Evolutionary conservation across 2,113 vertebrate genomes (phyloP).

Genomic region (Callorhinus ursinus): DNA sequence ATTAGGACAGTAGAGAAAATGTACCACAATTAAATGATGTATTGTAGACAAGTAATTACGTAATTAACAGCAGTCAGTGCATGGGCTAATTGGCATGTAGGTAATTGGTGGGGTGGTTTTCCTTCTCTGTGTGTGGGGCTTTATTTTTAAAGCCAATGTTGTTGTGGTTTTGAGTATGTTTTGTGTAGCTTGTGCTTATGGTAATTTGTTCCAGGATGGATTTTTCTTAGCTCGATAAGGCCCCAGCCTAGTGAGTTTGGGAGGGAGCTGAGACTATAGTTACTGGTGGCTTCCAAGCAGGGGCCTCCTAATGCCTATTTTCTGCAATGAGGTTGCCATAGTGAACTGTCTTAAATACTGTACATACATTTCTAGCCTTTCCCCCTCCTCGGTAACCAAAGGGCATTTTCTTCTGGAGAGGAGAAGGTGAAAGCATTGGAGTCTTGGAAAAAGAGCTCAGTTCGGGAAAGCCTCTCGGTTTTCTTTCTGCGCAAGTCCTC

Average conservation of each 20-base stretch:
- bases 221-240: constrained; percentile 34
- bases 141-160: constrained; percentile 69
- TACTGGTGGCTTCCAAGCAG: constrained; percentile 56
- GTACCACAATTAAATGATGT: not conserved
- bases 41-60: not conserved
- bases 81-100: constrained; percentile 24
- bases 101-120: constrained; percentile 41
- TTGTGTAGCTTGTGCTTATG: constrained; percentile 62
- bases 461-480: constrained; percentile 2
- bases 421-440: constrained; percentile 69
- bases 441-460: constrained; percentile 51
- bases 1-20: not conserved
- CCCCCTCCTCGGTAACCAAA: not conserved
- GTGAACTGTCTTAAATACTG: constrained; percentile 45
- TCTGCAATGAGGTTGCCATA: constrained; percentile 63
- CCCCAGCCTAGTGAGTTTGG: constrained; percentile 43
- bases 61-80: constrained; percentile 8
- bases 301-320: constrained; percentile 69
- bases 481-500: constrained; percentile 21
- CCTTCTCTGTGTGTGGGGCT: not conserved
- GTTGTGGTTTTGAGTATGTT: constrained; percentile 22
- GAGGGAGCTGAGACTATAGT: constrained; percentile 27
- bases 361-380: constrained; percentile 40
- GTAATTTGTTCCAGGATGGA: constrained; percentile 42
- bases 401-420: constrained; percentile 72